Percentiles rank a stretch among this genome's conserved stretches.
Evolutionary conservation across 2,888 invertebrate species (phyloP).

Genomic region (Eumacrocentrus americanus): DNA sequence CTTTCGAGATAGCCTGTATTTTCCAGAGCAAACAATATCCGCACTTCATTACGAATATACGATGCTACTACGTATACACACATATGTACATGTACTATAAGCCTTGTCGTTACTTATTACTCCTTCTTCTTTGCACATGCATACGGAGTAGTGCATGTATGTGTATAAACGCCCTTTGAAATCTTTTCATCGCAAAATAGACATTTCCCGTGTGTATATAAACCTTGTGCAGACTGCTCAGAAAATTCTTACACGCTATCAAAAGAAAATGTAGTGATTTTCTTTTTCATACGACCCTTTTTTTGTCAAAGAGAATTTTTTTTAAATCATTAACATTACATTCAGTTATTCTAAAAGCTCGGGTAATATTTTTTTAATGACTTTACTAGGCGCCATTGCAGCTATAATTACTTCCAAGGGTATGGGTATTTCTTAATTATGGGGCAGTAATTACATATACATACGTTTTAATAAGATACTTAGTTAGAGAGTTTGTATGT

Average conservation of each 20-base stretch:
- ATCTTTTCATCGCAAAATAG: slow-evolving; percentile 22
- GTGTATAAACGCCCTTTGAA: not conserved
- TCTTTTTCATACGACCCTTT: no score
- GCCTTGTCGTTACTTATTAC: slow-evolving; percentile 4
- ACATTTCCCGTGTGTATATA: slow-evolving; percentile 18
- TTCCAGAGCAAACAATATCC: slow-evolving; percentile 42
- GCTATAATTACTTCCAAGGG: no score
- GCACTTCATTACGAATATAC: slow-evolving; percentile 23
- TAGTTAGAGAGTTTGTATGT: no score
- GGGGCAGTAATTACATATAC: no score
- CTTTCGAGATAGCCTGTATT: slow-evolving; percentile 33
- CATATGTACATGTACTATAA: slow-evolving; percentile 5
- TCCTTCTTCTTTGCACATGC: not conserved
- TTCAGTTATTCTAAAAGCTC: no score
- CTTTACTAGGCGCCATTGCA: no score
- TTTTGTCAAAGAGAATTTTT: no score
- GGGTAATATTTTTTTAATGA: no score
- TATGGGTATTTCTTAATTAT: no score
- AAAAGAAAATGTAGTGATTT: not conserved
- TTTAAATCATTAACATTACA: no score
- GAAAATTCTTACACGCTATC: slow-evolving; percentile 3
- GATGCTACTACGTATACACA: not conserved
- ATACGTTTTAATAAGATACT: no score
- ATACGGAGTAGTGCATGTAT: not conserved
- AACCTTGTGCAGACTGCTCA: not conserved